Base-by-base conservation (phyloP, 1,140 invertebrate species). In the Drosophila nasuta region DNA sequence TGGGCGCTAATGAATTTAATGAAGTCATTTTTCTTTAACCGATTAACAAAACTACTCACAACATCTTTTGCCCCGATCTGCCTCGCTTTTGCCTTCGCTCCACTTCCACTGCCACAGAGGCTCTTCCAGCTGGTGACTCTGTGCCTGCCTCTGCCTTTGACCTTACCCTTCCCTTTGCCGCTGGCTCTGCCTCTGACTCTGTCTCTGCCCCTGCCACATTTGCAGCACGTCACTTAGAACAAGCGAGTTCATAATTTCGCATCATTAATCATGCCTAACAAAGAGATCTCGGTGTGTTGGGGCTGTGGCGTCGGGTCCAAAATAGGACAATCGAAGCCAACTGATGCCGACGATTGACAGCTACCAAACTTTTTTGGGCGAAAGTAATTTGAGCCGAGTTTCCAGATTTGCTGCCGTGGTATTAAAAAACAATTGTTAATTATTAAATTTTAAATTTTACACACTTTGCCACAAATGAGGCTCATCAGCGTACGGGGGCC, bases 1-100 rank as follows among this genome's bases (percentile, higher is more conserved):
- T 90, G 90, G 90, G 89, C 90, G 89, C 90, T 91, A 91, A 91
- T 91, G 89, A 91, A 82, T 91, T 91, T 91, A 91, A 91, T 91
- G 86, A 91, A 91, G 89, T 91, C 90, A 91, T 91, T 91, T 87
- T 88, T 91, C 89, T 91, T 88, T 46, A 88, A 89, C 85, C 81
- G 86, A 89, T 91, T 91, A 91, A 91, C 89, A 91, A 91, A 91
- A 91, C 82, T 88, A 78, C 82, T 81, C 85, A 85, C 79, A 80
- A 77, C 58, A 60, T 62, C 54, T 20, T 45, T 20, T 54, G 28
- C 38, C 33, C 56, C 60, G 35, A 33, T 13, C 52, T 17, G 49
- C 6, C n/a, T 20, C 8, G 2, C 5, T n/a, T n/a, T 25, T 38
- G 58, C 41, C 20, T n/a, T 15, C 33, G 58, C 33, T 30, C 33